These are phyloP conservation scores for Xanthorhoe spadicearia DNA, from an alignment of 2,888 invertebrate species.

Conservation along the genomic window DNA sequence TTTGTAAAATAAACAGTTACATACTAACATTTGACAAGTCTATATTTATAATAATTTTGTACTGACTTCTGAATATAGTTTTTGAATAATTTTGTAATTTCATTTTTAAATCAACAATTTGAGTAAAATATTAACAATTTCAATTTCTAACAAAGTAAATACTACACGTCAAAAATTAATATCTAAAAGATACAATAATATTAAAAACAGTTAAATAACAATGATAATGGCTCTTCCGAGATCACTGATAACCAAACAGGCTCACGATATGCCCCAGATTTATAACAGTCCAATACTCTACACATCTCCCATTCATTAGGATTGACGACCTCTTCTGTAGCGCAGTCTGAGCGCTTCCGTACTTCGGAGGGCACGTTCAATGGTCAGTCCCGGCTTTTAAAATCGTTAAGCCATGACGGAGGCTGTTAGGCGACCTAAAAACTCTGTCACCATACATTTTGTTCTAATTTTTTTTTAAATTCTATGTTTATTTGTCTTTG, in stretches of 20 bases:
- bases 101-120: not conserved
- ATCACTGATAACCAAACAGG: constrained; percentile 48
- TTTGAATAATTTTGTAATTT: constrained; percentile 2
- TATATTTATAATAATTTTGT: not conserved
- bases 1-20: not conserved
- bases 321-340: too few species aligned
- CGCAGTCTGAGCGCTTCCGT: too few species aligned
- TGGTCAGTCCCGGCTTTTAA: too few species aligned
- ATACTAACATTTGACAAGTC: not conserved
- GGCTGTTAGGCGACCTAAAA: too few species aligned
- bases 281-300: not conserved
- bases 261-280: constrained; percentile 41
- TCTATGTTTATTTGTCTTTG: too few species aligned
- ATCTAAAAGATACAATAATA: constrained; percentile 55
- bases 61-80: constrained; percentile 1
- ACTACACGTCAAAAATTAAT: constrained; percentile 45
- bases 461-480: too few species aligned
- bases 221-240: constrained; percentile 54
- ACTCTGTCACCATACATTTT: too few species aligned
- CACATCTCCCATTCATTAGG: not conserved
- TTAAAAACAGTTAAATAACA: constrained; percentile 59
- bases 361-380: too few species aligned
- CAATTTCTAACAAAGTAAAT: constrained; percentile 34
- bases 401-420: too few species aligned
- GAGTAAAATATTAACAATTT: constrained; percentile 5